phyloP scores from a whole-genome alignment of 2,113 vertebrate species.

The Ovis canadensis region DNA sequence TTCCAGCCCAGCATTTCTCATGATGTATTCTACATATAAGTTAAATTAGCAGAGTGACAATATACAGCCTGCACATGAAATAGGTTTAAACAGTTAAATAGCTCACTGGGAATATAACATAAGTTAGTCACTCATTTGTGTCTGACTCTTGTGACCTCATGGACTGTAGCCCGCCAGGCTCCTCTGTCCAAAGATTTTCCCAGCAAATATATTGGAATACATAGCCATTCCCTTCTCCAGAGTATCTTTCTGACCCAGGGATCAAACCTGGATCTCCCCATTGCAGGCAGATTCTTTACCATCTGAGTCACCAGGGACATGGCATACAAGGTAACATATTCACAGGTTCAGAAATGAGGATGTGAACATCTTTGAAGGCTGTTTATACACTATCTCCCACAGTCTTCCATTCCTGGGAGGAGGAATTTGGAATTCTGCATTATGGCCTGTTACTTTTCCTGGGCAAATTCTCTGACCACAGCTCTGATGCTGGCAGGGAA shows the following conservation, averaged over 20 bases:
- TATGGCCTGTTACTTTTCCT: not conserved
- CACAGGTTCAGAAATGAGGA: not conserved
- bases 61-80: not conserved
- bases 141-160: not conserved
- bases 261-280: not conserved
- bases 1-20: no score
- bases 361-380: not conserved
- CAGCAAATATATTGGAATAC: not conserved
- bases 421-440: not conserved
- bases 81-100: not conserved
- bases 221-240: not conserved
- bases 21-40: no score
- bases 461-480: not conserved
- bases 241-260: not conserved
- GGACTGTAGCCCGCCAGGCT: fast-evolving
- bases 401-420: not conserved
- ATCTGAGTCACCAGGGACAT: not conserved
- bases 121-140: not conserved
- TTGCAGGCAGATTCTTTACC: not conserved
- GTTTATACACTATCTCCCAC: not conserved
- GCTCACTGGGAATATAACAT: not conserved
- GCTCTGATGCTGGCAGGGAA: not conserved
- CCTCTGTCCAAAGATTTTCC: not conserved
- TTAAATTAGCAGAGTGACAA: no score
- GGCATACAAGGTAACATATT: not conserved